Evolutionary conservation across 2,888 invertebrate species (phyloP).

Genomic region (Camponotus fellah): DNA sequence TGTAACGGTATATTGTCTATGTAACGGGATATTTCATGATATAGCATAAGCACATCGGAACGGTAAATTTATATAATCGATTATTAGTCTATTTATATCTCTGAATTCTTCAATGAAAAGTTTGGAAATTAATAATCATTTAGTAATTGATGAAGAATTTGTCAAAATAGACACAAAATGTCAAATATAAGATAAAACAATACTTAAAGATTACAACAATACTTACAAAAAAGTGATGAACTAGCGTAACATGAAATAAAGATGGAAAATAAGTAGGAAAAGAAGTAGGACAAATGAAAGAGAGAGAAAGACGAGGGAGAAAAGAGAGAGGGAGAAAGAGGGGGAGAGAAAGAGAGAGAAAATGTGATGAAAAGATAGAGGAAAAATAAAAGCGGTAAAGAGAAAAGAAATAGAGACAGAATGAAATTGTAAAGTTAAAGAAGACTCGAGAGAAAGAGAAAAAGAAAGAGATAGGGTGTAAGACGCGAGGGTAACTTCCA

Average conservation of each 20-base stretch:
- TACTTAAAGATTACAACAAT: constrained; percentile 4
- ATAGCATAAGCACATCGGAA: background rate
- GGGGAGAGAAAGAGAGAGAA: constrained; percentile 38
- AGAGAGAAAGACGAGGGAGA: background rate
- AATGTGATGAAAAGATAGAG: constrained; percentile 39
- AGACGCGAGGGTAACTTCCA: constrained; percentile 11
- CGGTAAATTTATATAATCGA: constrained; percentile 33
- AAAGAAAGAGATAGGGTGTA: constrained; percentile 34
- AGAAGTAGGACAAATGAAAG: background rate
- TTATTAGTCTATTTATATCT: constrained; percentile 10
- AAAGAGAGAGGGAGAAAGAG: constrained; percentile 17
- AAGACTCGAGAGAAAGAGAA: constrained; percentile 58
- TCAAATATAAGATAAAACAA: constrained; percentile 41
- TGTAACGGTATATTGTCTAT: background rate
- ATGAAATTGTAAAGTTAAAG: constrained; percentile 28
- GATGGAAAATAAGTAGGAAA: constrained; percentile 23
- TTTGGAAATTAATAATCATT: constrained; percentile 35
- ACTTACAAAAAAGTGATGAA: constrained; percentile 21
- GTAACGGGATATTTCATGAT: constrained; percentile 4
- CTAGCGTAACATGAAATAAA: constrained; percentile 33
- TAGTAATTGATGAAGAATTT: no score
- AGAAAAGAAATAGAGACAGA: constrained; percentile 35
- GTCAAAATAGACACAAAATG: background rate
- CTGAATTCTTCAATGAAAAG: background rate
- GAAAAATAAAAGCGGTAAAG: constrained; percentile 16